phyloP scores from a whole-genome alignment of 2,797 vertebrate species.

The Emydoidea blandingii region DNA sequence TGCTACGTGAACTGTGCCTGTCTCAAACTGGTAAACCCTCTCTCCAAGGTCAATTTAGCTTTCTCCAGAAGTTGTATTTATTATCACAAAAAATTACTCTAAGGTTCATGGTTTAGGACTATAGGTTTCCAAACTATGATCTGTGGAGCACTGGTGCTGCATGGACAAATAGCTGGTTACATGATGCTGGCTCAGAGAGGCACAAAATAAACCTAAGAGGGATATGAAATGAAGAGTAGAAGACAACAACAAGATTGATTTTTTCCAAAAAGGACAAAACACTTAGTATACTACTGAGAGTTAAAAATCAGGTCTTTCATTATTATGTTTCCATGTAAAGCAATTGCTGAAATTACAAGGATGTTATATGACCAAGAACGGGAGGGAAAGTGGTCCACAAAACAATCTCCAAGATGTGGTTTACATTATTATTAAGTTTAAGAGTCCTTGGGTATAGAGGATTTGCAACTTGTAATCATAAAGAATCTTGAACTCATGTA shows the following conservation, averaged over 20 bases:
- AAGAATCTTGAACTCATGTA: accelerated
- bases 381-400: not conserved
- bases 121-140: not conserved
- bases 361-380: not conserved
- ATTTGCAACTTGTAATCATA: not conserved
- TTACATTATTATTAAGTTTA: not conserved
- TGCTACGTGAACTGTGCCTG: not conserved
- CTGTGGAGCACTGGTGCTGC: not conserved
- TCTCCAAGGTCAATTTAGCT: not conserved
- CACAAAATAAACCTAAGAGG: not conserved
- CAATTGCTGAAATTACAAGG: not conserved
- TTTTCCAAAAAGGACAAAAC: not conserved
- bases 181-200: not conserved
- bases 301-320: not conserved
- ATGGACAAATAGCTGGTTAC: not conserved
- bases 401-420: not conserved
- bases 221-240: not conserved
- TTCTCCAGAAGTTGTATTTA: not conserved
- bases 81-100: not conserved
- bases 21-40: not conserved
- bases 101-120: not conserved
- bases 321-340: accelerated
- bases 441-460: not conserved
- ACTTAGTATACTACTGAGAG: not conserved
- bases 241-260: not conserved